Evolutionary conservation across 2,888 invertebrate genomes (phyloP).

Genomic region (Agriopis leucophaearia): DNA sequence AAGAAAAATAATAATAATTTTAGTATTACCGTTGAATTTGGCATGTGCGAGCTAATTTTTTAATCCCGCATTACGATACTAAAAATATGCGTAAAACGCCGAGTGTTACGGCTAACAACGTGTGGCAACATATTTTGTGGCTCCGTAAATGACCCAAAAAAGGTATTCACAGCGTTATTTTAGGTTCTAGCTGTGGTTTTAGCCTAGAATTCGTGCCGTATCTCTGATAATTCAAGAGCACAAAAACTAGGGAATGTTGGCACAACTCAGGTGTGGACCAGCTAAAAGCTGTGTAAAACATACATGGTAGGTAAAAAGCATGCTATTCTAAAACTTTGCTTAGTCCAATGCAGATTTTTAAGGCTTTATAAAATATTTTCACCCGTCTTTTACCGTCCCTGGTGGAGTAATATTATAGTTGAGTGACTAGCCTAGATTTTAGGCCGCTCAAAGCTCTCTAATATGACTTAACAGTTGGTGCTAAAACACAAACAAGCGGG

Average conservation of each 20-base stretch:
- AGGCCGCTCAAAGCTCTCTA: too few relatives aligned
- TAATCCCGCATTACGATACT: slow-evolving; percentile 16
- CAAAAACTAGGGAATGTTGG: slow-evolving; percentile 22
- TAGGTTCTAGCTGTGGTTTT: slow-evolving; percentile 4
- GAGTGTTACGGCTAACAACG: slow-evolving; percentile 4
- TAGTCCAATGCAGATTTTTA: too few relatives aligned
- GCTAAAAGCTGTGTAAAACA: not conserved
- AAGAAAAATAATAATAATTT: not conserved
- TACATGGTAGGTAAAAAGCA: not conserved
- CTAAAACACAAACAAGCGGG: too few relatives aligned
- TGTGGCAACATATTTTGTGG: slow-evolving; percentile 15
- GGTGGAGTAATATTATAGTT: too few relatives aligned
- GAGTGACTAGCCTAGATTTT: too few relatives aligned
- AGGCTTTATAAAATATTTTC: too few relatives aligned
- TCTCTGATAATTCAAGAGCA: not conserved
- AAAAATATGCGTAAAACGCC: slow-evolving; percentile 20
- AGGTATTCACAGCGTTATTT: slow-evolving; percentile 9
- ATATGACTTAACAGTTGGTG: too few relatives aligned
- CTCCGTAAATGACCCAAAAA: slow-evolving; percentile 21
- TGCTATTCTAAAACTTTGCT: not conserved
- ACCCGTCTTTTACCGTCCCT: too few relatives aligned
- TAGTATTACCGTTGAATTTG: not conserved
- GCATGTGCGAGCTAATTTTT: slow-evolving; percentile 14
- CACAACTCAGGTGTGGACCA: slow-evolving; percentile 12
- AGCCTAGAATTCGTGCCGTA: slow-evolving; percentile 12